Evolutionary conservation across 2,888 invertebrate genomes (phyloP).

Genomic region (Pollenia labialis): DNA sequence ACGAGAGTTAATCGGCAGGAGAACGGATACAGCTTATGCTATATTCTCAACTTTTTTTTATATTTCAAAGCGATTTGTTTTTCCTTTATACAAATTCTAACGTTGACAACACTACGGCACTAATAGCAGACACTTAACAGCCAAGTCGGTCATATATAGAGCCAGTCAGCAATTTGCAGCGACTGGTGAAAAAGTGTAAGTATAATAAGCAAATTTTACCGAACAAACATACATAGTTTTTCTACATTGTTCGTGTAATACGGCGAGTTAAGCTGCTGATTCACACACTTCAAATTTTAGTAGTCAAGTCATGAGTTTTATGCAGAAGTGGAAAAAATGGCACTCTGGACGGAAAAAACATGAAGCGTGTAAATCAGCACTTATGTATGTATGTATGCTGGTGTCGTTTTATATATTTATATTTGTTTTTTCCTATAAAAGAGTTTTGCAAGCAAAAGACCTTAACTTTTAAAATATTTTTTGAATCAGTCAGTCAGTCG

Average conservation of each 20-base stretch:
- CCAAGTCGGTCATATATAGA: conserved; percentile 59
- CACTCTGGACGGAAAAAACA: no score
- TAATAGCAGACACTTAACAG: conserved; percentile 67
- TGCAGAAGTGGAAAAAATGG: no score
- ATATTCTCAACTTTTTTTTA: neutral
- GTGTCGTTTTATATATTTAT: neutral
- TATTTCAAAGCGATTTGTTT: neutral
- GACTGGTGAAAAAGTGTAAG: conserved; percentile 43
- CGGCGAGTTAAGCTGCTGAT: neutral
- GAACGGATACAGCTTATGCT: neutral
- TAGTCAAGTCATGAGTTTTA: no score
- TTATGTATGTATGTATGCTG: no score
- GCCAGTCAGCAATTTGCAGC: conserved; percentile 56
- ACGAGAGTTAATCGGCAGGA: no score
- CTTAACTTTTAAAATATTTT: conserved; percentile 73
- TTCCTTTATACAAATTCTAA: neutral
- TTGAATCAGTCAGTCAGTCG: conserved; percentile 71
- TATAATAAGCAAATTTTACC: conserved; percentile 57
- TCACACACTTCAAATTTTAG: no score
- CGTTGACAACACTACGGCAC: conserved; percentile 26
- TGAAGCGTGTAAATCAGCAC: no score
- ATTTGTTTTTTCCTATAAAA: conserved; percentile 5
- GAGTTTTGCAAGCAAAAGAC: conserved; percentile 66
- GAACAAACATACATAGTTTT: conserved; percentile 2
- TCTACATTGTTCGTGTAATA: neutral